These are phyloP conservation scores for Rhagologus leucostigma DNA, from an alignment of 2,113 vertebrate species.

Conservation along the genomic window DNA sequence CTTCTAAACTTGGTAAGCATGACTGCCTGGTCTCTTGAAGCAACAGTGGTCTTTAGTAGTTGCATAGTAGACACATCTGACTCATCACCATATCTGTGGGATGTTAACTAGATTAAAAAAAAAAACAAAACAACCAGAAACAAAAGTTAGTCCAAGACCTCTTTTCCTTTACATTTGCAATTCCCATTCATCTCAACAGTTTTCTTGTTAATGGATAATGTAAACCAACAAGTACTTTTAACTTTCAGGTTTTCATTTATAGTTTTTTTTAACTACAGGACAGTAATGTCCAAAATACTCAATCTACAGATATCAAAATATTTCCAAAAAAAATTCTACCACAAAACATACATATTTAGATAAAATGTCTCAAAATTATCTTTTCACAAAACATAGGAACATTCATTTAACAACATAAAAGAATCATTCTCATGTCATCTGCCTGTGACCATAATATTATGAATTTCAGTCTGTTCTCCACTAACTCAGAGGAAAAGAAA, in stretches of 20 bases:
- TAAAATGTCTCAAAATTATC: not conserved
- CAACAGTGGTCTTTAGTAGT: not conserved
- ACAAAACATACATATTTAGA: not conserved
- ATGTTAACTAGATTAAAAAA: not conserved
- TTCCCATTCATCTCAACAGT: not conserved
- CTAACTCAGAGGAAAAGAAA: not conserved
- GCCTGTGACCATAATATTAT: slow-evolving; percentile 5
- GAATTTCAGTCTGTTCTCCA: not conserved
- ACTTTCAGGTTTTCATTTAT: not conserved
- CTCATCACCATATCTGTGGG: not conserved
- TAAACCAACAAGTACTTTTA: not conserved
- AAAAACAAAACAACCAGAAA: not conserved
- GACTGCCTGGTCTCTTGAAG: not conserved
- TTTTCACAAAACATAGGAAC: not conserved
- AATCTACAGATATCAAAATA: not conserved
- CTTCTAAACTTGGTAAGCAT: not conserved
- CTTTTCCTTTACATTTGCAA: not conserved
- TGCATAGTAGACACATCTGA: not conserved
- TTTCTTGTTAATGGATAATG: not conserved
- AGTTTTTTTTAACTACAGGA: not conserved
- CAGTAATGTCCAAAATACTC: not conserved
- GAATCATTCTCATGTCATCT: not conserved
- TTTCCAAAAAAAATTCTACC: not conserved
- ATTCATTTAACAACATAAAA: not conserved
- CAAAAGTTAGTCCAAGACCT: not conserved